Percentiles rank a stretch among this genome's conserved stretches.
These are phyloP conservation scores for Microplitis manilae DNA, from an alignment of 2,888 invertebrate genomes.

Conservation along the genomic window DNA sequence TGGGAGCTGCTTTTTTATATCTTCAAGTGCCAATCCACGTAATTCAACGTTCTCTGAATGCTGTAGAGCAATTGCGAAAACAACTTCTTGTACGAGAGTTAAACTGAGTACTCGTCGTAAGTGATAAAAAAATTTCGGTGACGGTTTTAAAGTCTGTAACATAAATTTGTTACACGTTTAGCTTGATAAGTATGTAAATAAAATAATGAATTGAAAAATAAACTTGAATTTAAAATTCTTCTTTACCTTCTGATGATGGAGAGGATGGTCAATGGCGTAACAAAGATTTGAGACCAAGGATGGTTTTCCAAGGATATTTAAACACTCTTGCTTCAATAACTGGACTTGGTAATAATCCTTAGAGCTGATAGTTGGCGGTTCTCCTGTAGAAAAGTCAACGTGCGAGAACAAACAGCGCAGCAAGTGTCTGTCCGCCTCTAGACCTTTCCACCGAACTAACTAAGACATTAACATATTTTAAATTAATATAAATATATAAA, in stretches of 20 bases:
- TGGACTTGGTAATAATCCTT: slow-evolving; percentile 77
- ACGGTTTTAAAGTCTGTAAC: slow-evolving; percentile 83
- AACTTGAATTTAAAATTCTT: slow-evolving; percentile 15
- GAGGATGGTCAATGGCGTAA: slow-evolving; percentile 88
- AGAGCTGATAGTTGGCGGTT: slow-evolving; percentile 75
- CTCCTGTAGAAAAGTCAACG: slow-evolving; percentile 84
- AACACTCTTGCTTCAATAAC: slow-evolving; percentile 85
- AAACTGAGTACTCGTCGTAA: slow-evolving; percentile 90
- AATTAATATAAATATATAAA: not conserved
- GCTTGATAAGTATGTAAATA: too few species aligned
- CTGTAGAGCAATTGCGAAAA: slow-evolving; percentile 88
- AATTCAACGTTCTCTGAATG: slow-evolving; percentile 86
- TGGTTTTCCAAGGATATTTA: slow-evolving; percentile 86
- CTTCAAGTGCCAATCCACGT: slow-evolving; percentile 81
- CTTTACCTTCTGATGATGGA: slow-evolving; percentile 81
- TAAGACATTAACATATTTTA: slow-evolving; percentile 70
- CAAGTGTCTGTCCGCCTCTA: slow-evolving; percentile 97
- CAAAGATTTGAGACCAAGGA: slow-evolving; percentile 91
- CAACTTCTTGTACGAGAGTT: slow-evolving; percentile 91
- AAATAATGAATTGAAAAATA: slow-evolving; percentile 6
- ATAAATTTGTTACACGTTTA: slow-evolving; percentile 10
- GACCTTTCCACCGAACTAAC: slow-evolving; percentile 92
- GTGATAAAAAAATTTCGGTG: slow-evolving; percentile 85
- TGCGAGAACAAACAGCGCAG: slow-evolving; percentile 94
- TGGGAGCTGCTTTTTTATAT: slow-evolving; percentile 86